phyloP scores from a whole-genome alignment of 2,888 invertebrate species.

The Chromoteleia sp. region DNA sequence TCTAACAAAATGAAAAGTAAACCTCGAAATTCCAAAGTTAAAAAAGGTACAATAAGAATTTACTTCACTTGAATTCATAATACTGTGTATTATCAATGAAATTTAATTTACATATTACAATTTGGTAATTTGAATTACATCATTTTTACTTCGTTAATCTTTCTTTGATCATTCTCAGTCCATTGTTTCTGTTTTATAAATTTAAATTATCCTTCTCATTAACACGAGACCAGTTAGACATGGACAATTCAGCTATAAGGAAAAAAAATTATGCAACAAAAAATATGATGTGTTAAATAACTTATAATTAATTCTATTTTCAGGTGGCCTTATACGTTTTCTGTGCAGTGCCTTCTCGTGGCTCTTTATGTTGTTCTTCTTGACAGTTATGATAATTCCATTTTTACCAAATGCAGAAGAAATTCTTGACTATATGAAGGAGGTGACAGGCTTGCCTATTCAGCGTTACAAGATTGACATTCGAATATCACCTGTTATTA shows the following conservation, averaged over 20 bases:
- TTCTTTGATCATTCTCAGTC: too few species aligned
- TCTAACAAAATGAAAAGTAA: slow-evolving; percentile 25
- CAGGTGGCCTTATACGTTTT: slow-evolving; percentile 31
- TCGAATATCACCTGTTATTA: slow-evolving; percentile 29
- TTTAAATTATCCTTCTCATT: too few species aligned
- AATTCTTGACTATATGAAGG: slow-evolving; percentile 29
- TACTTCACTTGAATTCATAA: background rate
- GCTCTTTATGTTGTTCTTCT: slow-evolving; percentile 14
- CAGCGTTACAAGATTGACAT: slow-evolving; percentile 30
- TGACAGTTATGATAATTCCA: slow-evolving; percentile 22
- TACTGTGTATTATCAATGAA: too few species aligned
- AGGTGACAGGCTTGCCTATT: slow-evolving; percentile 40
- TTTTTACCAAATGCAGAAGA: slow-evolving; percentile 41
- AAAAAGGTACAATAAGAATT: slow-evolving; percentile 24
- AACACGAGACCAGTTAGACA: too few species aligned
- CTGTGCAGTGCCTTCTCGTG: slow-evolving; percentile 11
- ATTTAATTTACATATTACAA: too few species aligned
- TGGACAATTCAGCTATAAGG: too few species aligned
- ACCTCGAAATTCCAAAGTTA: background rate
- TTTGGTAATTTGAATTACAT: too few species aligned
- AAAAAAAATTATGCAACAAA: too few species aligned
- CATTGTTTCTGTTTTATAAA: too few species aligned
- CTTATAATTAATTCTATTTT: slow-evolving; percentile 3
- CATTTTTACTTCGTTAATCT: too few species aligned
- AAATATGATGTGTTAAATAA: background rate